Evolutionary conservation across 2,113 vertebrate species (phyloP).

Genomic region (Cyprinodon tularosa): DNA sequence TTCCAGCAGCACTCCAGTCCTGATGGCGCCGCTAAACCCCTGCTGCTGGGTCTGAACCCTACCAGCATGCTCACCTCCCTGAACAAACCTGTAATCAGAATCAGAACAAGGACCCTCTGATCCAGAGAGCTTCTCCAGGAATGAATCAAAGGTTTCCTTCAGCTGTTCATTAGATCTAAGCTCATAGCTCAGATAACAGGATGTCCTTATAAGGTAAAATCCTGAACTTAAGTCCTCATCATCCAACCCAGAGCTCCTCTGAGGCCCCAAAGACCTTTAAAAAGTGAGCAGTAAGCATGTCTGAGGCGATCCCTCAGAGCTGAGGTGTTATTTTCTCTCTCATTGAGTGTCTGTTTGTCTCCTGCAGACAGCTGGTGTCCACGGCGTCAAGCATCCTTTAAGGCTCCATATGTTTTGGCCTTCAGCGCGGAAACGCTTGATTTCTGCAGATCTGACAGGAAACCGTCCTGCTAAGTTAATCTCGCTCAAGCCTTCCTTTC

Average conservation of each 20-base stretch:
- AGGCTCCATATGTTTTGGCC: constrained; percentile 28
- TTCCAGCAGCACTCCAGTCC: too few relatives aligned
- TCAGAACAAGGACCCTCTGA: not conserved
- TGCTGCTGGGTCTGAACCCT: too few relatives aligned
- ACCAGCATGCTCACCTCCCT: not conserved
- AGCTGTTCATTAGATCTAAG: too few relatives aligned
- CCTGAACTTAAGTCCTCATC: not conserved
- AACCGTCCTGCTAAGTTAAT: constrained; percentile 38
- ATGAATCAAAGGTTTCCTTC: too few relatives aligned
- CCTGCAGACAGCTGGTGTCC: not conserved
- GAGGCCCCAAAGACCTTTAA: too few relatives aligned
- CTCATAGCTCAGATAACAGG: too few relatives aligned
- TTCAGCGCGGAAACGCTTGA: constrained; percentile 32
- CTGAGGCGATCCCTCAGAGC: too few relatives aligned
- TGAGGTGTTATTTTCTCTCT: not conserved
- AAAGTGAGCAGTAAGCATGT: not conserved
- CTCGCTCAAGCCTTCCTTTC: constrained; percentile 9
- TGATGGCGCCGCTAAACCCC: too few relatives aligned
- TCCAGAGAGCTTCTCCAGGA: too few relatives aligned
- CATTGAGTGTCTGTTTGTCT: not conserved
- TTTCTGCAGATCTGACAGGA: constrained; percentile 39
- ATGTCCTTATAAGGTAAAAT: too few relatives aligned
- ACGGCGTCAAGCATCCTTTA: constrained; percentile 20
- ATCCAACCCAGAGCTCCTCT: not conserved
- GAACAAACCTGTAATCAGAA: not conserved